phyloP scores from a whole-genome alignment of 2,113 vertebrate genomes.

The Tachycineta bicolor region DNA sequence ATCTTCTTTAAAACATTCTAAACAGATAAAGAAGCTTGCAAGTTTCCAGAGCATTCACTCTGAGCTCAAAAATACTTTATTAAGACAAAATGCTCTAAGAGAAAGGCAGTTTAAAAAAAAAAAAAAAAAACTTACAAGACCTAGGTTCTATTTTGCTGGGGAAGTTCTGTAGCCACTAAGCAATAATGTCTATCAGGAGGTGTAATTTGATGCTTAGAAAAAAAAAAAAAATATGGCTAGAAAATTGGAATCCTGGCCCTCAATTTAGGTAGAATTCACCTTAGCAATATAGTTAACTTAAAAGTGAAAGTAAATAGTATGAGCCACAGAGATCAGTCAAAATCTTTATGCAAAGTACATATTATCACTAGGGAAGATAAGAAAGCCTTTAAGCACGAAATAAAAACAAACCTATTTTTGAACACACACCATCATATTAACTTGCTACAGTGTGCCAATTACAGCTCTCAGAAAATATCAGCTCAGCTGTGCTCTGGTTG shows the following conservation, averaged over 20 bases:
- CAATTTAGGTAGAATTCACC: neutral
- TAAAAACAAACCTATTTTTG: constrained; percentile 26
- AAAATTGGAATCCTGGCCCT: neutral
- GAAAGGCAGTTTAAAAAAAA: neutral
- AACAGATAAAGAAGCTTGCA: neutral
- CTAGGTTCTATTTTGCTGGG: neutral
- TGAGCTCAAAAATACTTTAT: neutral
- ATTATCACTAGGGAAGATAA: constrained; percentile 27
- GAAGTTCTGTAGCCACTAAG: neutral
- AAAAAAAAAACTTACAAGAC: neutral
- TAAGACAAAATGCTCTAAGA: neutral
- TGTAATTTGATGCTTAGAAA: neutral
- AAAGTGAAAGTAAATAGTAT: constrained; percentile 6
- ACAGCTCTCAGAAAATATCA: neutral
- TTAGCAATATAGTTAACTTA: neutral
- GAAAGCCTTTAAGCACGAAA: constrained; percentile 19
- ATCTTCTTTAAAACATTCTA: neutral
- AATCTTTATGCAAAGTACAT: constrained; percentile 1
- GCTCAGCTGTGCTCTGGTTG: neutral
- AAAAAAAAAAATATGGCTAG: neutral
- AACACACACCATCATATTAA: neutral
- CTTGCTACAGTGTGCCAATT: neutral
- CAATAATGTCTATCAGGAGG: neutral
- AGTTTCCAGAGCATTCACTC: neutral
- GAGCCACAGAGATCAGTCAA: constrained; percentile 14